Evolutionary conservation across 2,888 invertebrate species (phyloP).

Genomic region (Prenolepis imparis): DNA sequence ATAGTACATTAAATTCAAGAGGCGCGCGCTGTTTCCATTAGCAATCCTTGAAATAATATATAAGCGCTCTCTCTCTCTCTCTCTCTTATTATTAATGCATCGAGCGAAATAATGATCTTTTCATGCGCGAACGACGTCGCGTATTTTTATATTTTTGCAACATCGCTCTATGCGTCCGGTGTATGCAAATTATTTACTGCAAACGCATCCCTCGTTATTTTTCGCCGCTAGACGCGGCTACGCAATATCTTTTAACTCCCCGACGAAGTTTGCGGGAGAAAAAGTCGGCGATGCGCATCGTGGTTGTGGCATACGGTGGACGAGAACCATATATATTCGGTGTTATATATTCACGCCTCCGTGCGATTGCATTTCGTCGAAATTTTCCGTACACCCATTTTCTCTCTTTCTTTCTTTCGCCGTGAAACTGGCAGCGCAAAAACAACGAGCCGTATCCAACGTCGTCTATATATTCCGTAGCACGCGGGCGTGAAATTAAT

Average conservation of each 20-base stretch:
- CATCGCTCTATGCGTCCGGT: not conserved
- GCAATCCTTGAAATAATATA: slow-evolving; percentile 9
- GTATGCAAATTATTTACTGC: slow-evolving; percentile 49
- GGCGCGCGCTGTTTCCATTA: not conserved
- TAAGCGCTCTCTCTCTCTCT: not conserved
- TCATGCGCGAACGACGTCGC: slow-evolving; percentile 21
- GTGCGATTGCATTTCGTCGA: slow-evolving; percentile 57
- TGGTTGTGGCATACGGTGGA: slow-evolving; percentile 5
- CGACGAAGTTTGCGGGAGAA: slow-evolving; percentile 38
- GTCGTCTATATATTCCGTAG: slow-evolving; percentile 24
- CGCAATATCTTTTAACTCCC: slow-evolving; percentile 49
- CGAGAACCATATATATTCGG: slow-evolving; percentile 8
- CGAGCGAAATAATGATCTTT: not conserved
- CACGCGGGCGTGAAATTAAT: slow-evolving; percentile 60
- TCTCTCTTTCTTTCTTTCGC: not conserved
- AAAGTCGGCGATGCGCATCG: slow-evolving; percentile 25
- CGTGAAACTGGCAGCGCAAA: slow-evolving; percentile 23
- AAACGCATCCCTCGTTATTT: slow-evolving; percentile 47
- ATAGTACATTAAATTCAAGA: not conserved
- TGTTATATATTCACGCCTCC: slow-evolving; percentile 39
- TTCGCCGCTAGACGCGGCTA: slow-evolving; percentile 30
- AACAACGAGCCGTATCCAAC: slow-evolving; percentile 26
- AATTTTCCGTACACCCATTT: slow-evolving; percentile 33
- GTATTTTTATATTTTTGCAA: slow-evolving; percentile 32
- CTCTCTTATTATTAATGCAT: slow-evolving; percentile 23